A percentile compares a stretch with the other conserved stretches of the same genome.
Conservation (phyloP, 2,113 vertebrate species). For the Picathartes gymnocephalus region DNA sequence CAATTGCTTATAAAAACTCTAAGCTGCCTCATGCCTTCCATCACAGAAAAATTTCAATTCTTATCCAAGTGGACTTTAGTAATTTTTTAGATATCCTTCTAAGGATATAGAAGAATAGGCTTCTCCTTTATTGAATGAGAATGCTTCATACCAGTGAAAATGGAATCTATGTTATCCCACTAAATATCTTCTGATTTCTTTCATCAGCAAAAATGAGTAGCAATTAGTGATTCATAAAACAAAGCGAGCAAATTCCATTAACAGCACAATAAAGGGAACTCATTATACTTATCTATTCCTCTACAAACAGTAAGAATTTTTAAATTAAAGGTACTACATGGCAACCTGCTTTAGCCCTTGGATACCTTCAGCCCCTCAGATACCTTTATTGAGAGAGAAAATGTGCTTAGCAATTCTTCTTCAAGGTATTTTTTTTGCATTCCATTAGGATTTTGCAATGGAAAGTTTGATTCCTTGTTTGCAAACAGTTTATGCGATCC, state of each 20-base stretch:
- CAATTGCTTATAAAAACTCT: neutral
- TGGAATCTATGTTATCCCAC: neutral
- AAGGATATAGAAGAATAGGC: neutral
- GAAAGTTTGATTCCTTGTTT: neutral
- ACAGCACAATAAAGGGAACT: neutral
- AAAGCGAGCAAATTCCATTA: neutral
- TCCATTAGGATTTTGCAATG: neutral
- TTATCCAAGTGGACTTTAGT: neutral
- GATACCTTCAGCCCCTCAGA: neutral
- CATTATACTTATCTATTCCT: neutral
- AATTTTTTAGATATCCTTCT: neutral
- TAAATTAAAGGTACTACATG: neutral
- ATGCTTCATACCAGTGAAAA: neutral
- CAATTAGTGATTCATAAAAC: neutral
- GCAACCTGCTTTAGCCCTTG: neutral
- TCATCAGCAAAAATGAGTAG: neutral
- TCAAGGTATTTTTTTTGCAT: neutral
- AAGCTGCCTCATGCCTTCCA: neutral
- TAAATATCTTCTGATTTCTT: neutral
- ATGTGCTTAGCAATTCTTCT: neutral
- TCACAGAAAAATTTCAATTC: neutral
- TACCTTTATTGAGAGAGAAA: neutral
- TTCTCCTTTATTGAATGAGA: neutral
- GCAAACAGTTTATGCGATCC: neutral
- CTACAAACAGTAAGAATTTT: neutral